Evolutionary conservation across 2,113 vertebrate species (phyloP).

Genomic region (Urocitellus parryii): DNA sequence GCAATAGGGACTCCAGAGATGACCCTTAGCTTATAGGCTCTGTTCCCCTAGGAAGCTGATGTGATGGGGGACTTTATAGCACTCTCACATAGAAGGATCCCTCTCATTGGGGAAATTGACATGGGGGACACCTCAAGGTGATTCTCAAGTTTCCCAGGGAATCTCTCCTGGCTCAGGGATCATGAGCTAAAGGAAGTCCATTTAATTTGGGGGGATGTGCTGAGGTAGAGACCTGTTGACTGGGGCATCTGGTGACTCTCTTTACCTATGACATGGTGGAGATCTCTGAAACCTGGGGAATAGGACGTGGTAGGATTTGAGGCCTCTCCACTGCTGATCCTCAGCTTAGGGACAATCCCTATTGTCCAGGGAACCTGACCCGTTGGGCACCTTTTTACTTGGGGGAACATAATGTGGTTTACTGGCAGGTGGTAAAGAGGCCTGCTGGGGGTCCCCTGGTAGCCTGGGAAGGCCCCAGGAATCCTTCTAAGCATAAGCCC

Average conservation of each 20-base stretch:
- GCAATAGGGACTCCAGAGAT: not conserved
- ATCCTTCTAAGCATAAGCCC: not conserved
- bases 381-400: not conserved
- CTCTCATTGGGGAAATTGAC: not conserved
- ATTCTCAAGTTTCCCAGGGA: not conserved
- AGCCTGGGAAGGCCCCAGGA: not conserved
- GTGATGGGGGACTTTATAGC: no score
- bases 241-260: not conserved
- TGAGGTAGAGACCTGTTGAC: not conserved
- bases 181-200: not conserved
- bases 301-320: not conserved
- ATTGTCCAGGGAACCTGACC: not conserved
- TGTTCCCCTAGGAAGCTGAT: not conserved
- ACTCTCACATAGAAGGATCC: not conserved
- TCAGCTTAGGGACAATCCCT: not conserved
- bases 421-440: not conserved
- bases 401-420: not conserved
- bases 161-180: not conserved
- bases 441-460: not conserved
- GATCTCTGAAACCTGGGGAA: not conserved
- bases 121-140: not conserved
- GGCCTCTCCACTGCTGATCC: not conserved
- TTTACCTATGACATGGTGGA: not conserved
- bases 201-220: not conserved
- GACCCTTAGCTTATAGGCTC: not conserved